Evolutionary conservation across 1,140 invertebrate genomes (phyloP), one percentile per base, ranked within the genome.

Genomic region (Daktulosphaira vitifoliae): DNA sequence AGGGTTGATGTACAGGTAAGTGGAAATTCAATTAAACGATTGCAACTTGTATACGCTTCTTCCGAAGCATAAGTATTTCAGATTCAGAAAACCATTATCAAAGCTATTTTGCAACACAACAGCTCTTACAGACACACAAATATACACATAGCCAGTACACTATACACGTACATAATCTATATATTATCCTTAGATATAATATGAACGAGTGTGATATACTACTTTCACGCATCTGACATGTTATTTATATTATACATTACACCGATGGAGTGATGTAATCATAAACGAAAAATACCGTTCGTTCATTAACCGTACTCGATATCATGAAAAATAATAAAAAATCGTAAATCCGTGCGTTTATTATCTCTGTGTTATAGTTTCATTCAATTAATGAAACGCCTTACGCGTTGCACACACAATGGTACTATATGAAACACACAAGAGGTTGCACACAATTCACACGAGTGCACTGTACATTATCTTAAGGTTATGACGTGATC

Each of bases 1-100:
- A 67, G 91, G 92, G 56, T 81, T 96, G 23, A 92, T 92, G 87
- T 93, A 93, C 81, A 90, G 86, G 87, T 88, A 73, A 73, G 68
- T 16, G 33, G 13, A 22, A 38, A 53, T 48, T 22, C 1, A 37
- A 7, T 1, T 20, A 53, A 15, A 51, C 23, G 8, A 18, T 18
- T n/a, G n/a, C n/a, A n/a, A n/a, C n/a, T n/a, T n/a, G n/a, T n/a
- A n/a, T n/a, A n/a, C n/a, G n/a, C n/a, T n/a, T n/a, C n/a, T n/a
- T n/a, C n/a, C n/a, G n/a, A n/a, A n/a, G n/a, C n/a, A n/a, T n/a
- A n/a, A n/a, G 13, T 13, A 1, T 52, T 18, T 1, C 4, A 15
- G 26, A 15, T 33, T 33, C 52, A 2, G 7, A 22, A 39, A 54
- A 54, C n/a, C n/a, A 54, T n/a, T 53, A 38, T 23, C 20, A 1